These are phyloP conservation scores for Gymnocypris eckloni DNA, from an alignment of 2,797 vertebrate species.

Conservation along the genomic window DNA sequence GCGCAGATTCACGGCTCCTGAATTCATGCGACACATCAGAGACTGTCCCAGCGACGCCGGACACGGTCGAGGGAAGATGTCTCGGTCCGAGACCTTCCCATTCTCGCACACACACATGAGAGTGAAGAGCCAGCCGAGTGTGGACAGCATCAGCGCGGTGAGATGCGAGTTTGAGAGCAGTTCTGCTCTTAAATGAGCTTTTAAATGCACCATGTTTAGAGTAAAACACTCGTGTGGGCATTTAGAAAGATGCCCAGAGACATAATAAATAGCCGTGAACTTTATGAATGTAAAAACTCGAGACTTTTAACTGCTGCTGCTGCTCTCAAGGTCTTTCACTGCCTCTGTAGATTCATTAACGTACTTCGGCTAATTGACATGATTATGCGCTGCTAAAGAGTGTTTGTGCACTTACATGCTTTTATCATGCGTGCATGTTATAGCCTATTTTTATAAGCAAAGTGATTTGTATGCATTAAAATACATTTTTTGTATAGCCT, in stretches of 20 bases:
- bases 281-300: not conserved
- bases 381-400: constrained; percentile 3
- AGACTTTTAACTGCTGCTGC: not conserved
- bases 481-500: constrained; percentile 26
- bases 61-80: constrained; percentile 72
- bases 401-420: not conserved
- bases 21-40: constrained; percentile 80
- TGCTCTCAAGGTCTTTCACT: constrained; percentile 6
- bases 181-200: constrained; percentile 64
- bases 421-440: not conserved
- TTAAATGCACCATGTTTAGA: not conserved
- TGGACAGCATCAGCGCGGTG: constrained; percentile 82
- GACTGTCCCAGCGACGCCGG: constrained; percentile 72
- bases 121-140: constrained; percentile 80
- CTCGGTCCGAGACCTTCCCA: constrained; percentile 81
- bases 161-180: constrained; percentile 82
- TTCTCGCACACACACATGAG: constrained; percentile 76
- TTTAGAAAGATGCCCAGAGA: not conserved
- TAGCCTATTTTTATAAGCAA: constrained; percentile 12
- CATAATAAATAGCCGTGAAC: not conserved
- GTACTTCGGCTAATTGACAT: constrained; percentile 8
- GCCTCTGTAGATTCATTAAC: constrained; percentile 18
- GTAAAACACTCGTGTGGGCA: not conserved
- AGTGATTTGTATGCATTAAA: constrained; percentile 4
- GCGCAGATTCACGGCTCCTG: constrained; percentile 82